A percentile compares a stretch with the other conserved stretches of the same genome.
These are phyloP conservation scores for Rambutsinella grinnellia DNA, from an alignment of 2,888 invertebrate species.

Conservation along the genomic window DNA sequence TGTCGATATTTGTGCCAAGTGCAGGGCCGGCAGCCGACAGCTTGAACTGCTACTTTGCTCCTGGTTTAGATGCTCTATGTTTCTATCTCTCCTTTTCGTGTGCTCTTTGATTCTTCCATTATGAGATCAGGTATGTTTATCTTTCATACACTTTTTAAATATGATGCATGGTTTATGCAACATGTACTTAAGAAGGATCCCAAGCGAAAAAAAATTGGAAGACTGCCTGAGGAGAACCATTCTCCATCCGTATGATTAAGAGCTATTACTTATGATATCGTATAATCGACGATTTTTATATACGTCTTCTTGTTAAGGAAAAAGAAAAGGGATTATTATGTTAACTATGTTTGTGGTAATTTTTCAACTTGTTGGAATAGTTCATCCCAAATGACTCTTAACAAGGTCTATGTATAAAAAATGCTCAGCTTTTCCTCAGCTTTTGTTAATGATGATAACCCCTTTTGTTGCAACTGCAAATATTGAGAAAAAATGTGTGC, in stretches of 20 bases:
- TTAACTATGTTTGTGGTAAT: constrained; percentile 25
- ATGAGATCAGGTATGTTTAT: neutral
- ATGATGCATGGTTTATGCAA: constrained; percentile 4
- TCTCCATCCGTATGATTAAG: neutral
- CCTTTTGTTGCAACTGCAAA: constrained; percentile 12
- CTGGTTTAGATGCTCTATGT: too few species aligned
- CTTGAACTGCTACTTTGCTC: constrained; percentile 33
- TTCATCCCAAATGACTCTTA: constrained; percentile 36
- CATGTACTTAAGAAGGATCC: neutral
- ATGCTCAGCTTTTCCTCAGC: constrained; percentile 14
- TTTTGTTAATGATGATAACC: constrained; percentile 31
- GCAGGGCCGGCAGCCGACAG: constrained; percentile 38
- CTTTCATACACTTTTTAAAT: neutral
- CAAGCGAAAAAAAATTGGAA: neutral
- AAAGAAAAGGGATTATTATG: constrained; percentile 32
- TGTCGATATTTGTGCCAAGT: constrained; percentile 55
- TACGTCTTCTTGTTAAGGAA: too few species aligned
- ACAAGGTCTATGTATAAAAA: constrained; percentile 45
- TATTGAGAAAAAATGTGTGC: too few species aligned
- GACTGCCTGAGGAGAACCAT: constrained; percentile 11
- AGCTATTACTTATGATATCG: constrained; percentile 10
- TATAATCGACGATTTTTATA: too few species aligned
- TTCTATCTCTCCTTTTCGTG: neutral
- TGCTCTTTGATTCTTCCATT: neutral
- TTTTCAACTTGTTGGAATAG: neutral